phyloP scores from a whole-genome alignment of 1,140 invertebrate genomes.

The Marisa cornuarietis region DNA sequence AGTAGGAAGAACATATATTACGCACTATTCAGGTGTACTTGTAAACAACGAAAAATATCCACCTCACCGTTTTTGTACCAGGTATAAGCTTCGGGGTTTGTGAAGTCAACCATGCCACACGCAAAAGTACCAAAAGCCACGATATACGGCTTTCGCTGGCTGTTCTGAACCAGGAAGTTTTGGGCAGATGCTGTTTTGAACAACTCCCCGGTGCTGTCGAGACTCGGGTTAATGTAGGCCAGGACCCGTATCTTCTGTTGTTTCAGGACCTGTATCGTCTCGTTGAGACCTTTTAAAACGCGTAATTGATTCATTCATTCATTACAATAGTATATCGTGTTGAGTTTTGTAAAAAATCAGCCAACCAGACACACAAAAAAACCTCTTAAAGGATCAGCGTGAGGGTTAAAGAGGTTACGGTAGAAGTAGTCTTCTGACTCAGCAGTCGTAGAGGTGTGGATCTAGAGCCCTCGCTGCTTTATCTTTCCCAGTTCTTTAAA shows the following conservation, averaged over 20 bases:
- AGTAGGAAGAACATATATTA: no score
- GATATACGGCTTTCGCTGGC: conserved; percentile 42
- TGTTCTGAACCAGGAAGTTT: conserved; percentile 59
- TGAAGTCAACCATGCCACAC: conserved; percentile 63
- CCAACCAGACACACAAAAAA: no score
- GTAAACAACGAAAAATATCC: no score
- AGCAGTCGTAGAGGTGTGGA: no score
- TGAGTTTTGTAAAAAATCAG: no score
- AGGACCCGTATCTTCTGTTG: conserved; percentile 55
- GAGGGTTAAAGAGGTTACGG: no score
- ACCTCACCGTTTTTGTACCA: conserved; percentile 63
- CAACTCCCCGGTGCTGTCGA: conserved; percentile 60
- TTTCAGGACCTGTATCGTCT: conserved; percentile 48
- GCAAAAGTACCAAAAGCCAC: conserved; percentile 64
- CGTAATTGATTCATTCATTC: not conserved
- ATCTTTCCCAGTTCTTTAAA: no score
- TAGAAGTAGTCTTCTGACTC: no score
- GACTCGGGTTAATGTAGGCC: conserved; percentile 65
- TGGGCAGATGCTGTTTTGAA: conserved; percentile 48
- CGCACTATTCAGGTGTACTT: no score
- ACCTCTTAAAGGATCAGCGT: no score
- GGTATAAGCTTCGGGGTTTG: conserved; percentile 51
- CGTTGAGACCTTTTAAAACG: conserved; percentile 47
- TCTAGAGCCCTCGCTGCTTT: no score
- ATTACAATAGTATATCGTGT: not conserved